Percentiles rank a stretch among this genome's conserved stretches.
Conservation (phyloP, 2,797 vertebrate species). For the Falco naumanni region DNA sequence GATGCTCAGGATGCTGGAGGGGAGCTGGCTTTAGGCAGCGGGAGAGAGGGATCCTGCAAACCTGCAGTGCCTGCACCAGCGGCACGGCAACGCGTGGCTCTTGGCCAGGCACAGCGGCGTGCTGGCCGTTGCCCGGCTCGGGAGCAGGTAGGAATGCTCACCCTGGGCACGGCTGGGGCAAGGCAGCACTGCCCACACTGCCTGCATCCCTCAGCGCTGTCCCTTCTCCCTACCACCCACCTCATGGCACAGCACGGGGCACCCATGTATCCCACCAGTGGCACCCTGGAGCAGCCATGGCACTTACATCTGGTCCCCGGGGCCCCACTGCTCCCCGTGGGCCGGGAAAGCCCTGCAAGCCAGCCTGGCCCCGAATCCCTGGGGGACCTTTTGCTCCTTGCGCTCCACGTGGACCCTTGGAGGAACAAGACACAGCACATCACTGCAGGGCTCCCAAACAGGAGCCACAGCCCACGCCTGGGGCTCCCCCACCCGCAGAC, state of each 20-base stretch:
- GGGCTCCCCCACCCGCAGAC: accelerated
- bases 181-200: not conserved
- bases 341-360: slow-evolving; percentile 83
- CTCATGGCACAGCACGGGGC: accelerated
- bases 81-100: accelerated
- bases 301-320: slow-evolving; percentile 78
- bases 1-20: not conserved
- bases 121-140: accelerated
- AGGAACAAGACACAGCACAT: not conserved
- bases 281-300: accelerated
- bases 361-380: slow-evolving; percentile 81
- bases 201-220: not conserved
- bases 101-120: not conserved
- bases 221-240: not conserved
- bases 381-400: slow-evolving; percentile 78
- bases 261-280: accelerated
- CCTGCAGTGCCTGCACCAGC: accelerated
- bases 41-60: not conserved
- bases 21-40: not conserved
- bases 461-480: not conserved
- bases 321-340: slow-evolving; percentile 77
- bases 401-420: slow-evolving; percentile 80
- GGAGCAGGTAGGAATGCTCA: not conserved
- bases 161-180: not conserved
- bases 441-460: not conserved